These are phyloP conservation scores for Sebastes kiyomatsui DNA, from an alignment of 2,797 vertebrate genomes.

Conservation along the genomic window DNA sequence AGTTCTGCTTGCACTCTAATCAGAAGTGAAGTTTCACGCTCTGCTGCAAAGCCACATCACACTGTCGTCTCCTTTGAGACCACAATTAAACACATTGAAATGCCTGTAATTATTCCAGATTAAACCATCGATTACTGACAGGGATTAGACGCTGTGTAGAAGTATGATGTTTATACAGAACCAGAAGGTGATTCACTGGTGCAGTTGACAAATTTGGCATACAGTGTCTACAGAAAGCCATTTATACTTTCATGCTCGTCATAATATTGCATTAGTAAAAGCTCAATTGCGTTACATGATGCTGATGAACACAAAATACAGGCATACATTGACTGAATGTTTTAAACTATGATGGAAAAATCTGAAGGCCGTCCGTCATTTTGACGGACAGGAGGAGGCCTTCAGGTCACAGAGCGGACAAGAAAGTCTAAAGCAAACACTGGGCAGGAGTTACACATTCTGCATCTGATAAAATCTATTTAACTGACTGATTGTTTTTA, in stretches of 20 bases:
- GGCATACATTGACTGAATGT: too few relatives aligned
- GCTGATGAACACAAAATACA: background rate
- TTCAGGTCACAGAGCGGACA: too few relatives aligned
- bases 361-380: too few relatives aligned
- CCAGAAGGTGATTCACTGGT: background rate
- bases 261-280: background rate
- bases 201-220: background rate
- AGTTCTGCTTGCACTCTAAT: constrained; percentile 61
- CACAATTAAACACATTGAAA: constrained; percentile 42
- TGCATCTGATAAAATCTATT: too few relatives aligned
- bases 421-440: too few relatives aligned
- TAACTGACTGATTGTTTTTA: too few relatives aligned
- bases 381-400: too few relatives aligned
- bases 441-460: too few relatives aligned
- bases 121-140: constrained; percentile 5
- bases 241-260: background rate
- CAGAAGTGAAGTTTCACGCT: constrained; percentile 67
- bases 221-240: background rate
- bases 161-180: background rate
- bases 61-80: constrained; percentile 31
- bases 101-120: constrained; percentile 35
- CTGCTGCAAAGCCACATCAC: constrained; percentile 41
- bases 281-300: background rate
- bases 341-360: too few relatives aligned
- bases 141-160: constrained; percentile 2